Base-by-base conservation (phyloP, 2,888 invertebrate genomes). In the Urechis unicinctus region DNA sequence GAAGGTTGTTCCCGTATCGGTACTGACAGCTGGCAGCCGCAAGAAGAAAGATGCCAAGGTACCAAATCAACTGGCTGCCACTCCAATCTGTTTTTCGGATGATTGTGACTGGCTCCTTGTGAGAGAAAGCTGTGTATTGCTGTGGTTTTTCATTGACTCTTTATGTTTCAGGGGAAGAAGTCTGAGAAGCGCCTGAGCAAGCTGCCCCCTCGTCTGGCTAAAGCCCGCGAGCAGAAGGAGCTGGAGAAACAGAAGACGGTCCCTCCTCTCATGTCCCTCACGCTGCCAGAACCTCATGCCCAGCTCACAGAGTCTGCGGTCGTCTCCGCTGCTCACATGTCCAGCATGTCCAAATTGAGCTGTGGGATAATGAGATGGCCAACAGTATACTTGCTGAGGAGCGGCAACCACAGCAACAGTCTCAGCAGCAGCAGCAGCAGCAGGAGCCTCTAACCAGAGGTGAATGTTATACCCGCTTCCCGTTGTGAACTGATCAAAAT, bases 171-270 rank as follows among this genome's bases (percentile, higher is more conserved):
- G n/a, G 21, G 36, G 9, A 17, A 13, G 36, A 17, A 13, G 36
- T 36, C 36, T 36, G 36, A 36, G 26, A 67, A 69, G 3, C 82
- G 85, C 44, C 83, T 83, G 68, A 84, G 82, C 61, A 86, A 86
- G 69, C 78, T 89, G 46, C 85, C 89, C 1, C 89, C 89, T 1
- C 83, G 90, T 48, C 85, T 91, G 68, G 88, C 86, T 42, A 89
- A 88, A 71, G 87, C 88, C 72, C 82, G 85, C 49, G 83, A 85
- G 65, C 82, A 82, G 55, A 81, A 81, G 60, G 79, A 82, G 53
- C 74, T 67, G 44, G 71, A 71, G 57, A 69, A 50, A 17, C 59
- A 36, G 41, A 48, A 17, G 42, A 17, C 53, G 31, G 42, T 28
- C 3, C 50, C 46, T 2, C 25, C 21, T 21, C n/a, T n/a, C 24